Evolutionary conservation across 1,140 invertebrate genomes (phyloP), one percentile per base, ranked within the genome.

Genomic region (Scylla paramamosain): DNA sequence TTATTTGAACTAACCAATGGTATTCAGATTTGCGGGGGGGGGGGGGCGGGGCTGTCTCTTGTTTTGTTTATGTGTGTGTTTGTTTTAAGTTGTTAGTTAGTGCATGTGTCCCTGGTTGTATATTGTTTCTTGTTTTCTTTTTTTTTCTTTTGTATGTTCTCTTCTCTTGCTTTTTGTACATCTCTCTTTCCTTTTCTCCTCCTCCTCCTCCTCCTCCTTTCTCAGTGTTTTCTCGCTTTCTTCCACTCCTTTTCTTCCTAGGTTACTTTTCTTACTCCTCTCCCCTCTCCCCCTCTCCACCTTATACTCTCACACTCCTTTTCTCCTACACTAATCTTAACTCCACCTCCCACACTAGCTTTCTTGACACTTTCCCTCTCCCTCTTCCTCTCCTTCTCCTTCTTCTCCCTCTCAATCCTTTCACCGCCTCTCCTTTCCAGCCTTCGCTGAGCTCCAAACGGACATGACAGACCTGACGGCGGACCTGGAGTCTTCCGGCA

Each of bases 381-480:
- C 67, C 8, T 77, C 67, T 77, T 77, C 10, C 12, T 12, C 31
- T 32, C 16, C 86, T 16, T 32, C 45, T 12, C 4, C 45, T 32
- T 4, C 14, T 52, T 59, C 14, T 29, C 32, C 14, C 92, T 93
- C 31, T 20, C 87, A 45, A 6, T 7, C 86, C 86, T 32, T 14
- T 31, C 86, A 20, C 31, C 4, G 7, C 86, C 86, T 29, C 86
- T 46, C 12, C 39, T 20, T 59, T 59, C 16, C 97, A 98, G 99
- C 99, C 4, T 99, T 99, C 98, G 99, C 99, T 28, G 99, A 99
- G 97, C 97, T 99, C 25, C 99, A 99, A 97, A 99, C 99, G 1
- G 99, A 99, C 97, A 99, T 99, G 98, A 99, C 99, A 87, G 99
- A 99, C 97, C 97, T 99, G 96, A 99, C 99, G 52, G 99, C 99